Evolutionary conservation across 2,113 vertebrate species (phyloP).

Genomic region (Platysternon megacephalum): DNA sequence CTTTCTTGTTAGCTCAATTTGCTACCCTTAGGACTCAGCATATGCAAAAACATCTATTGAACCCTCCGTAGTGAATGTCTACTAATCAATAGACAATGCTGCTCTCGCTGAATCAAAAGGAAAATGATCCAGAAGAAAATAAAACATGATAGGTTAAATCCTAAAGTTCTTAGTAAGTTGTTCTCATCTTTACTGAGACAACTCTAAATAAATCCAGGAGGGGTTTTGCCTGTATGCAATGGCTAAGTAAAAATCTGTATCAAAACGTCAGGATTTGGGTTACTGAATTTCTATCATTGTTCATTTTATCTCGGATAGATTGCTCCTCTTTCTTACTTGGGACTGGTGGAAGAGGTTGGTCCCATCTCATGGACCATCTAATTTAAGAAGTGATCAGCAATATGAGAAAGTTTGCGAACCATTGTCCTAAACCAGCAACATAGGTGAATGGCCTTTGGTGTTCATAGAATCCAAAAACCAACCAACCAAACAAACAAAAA

Average conservation of each 20-base stretch:
- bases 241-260: background rate
- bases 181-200: constrained; percentile 16
- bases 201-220: background rate
- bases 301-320: background rate
- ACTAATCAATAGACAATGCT: constrained; percentile 62
- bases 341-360: background rate
- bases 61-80: constrained; percentile 19
- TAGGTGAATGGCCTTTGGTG: background rate
- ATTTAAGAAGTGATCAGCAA: background rate
- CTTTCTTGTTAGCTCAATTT: constrained; percentile 4
- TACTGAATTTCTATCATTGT: background rate
- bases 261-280: background rate
- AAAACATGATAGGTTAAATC: constrained; percentile 23
- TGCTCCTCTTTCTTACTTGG: background rate
- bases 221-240: background rate
- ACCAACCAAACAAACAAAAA: background rate
- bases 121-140: constrained; percentile 66
- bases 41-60: constrained; percentile 56
- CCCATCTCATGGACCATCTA: background rate
- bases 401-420: background rate
- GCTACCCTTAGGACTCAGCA: constrained; percentile 36
- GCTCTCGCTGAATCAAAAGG: constrained; percentile 52
- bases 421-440: background rate
- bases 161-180: background rate
- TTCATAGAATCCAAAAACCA: background rate